These are phyloP conservation scores for Trachemys scripta DNA, from an alignment of 2,113 vertebrate species.

Conservation along the genomic window DNA sequence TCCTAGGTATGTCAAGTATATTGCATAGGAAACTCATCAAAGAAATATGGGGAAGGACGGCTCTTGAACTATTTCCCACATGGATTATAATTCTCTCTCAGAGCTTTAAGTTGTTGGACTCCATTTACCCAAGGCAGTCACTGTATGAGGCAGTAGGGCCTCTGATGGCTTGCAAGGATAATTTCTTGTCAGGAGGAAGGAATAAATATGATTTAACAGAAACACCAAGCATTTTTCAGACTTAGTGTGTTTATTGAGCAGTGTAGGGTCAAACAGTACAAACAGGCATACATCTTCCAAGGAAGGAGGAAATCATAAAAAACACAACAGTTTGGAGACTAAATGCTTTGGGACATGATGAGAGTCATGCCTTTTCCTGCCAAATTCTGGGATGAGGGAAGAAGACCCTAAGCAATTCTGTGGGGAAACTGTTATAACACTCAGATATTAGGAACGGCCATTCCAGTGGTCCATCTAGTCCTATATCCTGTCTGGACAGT, in stretches of 20 bases:
- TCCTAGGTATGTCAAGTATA: neutral
- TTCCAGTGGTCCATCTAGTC: fast-evolving
- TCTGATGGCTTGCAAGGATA: neutral
- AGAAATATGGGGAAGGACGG: neutral
- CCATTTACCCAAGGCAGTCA: neutral
- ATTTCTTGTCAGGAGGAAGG: neutral
- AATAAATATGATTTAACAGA: fast-evolving
- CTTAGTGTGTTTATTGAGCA: neutral
- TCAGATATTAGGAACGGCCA: neutral
- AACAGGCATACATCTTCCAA: neutral
- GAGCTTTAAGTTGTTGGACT: neutral
- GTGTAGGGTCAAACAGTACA: neutral
- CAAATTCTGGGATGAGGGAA: neutral
- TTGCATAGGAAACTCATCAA: neutral
- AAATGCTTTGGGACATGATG: fast-evolving
- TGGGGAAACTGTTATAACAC: fast-evolving
- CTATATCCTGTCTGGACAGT: fast-evolving
- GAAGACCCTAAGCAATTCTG: neutral
- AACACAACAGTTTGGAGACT: fast-evolving
- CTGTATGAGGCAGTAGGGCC: neutral
- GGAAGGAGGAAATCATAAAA: neutral
- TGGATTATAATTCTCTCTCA: neutral
- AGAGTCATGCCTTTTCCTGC: neutral
- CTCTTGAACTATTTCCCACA: neutral
- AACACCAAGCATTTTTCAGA: neutral